Conservation (phyloP, 2,113 vertebrate species). For the Laterallus jamaicensis region DNA sequence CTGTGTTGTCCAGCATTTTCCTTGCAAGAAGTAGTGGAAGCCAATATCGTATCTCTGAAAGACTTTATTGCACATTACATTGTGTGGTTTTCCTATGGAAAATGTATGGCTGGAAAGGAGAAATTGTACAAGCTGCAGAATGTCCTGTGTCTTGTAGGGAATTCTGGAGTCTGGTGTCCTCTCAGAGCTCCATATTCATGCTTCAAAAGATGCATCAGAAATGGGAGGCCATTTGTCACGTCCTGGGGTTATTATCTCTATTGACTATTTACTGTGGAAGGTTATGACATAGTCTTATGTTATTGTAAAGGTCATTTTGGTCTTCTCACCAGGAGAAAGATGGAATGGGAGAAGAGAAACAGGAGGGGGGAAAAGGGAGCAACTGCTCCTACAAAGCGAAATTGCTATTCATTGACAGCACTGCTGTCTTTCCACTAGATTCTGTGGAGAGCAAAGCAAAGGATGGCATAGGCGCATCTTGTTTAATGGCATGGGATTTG, state of each 20-base stretch:
- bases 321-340: background rate
- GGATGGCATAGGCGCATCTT: background rate
- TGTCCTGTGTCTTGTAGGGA: background rate
- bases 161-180: background rate
- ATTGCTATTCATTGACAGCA: background rate
- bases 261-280: background rate
- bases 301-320: background rate
- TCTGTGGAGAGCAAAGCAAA: background rate
- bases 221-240: background rate
- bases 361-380: background rate
- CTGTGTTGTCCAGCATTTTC: background rate
- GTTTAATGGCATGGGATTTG: background rate
- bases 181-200: background rate
- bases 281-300: background rate
- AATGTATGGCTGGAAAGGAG: background rate
- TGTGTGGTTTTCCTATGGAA: background rate
- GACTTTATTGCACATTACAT: background rate
- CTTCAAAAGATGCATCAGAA: background rate
- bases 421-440: background rate
- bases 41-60: background rate
- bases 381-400: background rate
- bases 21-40: background rate
- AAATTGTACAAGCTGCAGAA: background rate
- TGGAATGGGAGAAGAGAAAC: background rate
- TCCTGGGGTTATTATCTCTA: background rate